These are phyloP conservation scores for Deilephila elpenor DNA, from an alignment of 2,888 invertebrate species.

Conservation along the genomic window DNA sequence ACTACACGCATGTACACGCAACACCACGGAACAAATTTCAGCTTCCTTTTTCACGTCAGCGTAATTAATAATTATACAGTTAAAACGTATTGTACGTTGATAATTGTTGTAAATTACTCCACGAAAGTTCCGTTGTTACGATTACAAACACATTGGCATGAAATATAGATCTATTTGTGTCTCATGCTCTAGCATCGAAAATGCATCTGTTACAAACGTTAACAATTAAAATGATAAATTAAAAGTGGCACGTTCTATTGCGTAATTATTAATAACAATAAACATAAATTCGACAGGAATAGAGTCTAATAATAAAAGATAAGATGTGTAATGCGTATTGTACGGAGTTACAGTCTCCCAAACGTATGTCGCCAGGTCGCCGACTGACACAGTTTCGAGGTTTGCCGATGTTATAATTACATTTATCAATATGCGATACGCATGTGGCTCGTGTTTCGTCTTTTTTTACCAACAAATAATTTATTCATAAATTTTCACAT, in stretches of 20 bases:
- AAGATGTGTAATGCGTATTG: neutral
- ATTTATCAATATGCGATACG: slow-evolving; percentile 49
- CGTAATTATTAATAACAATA: neutral
- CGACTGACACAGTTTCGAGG: slow-evolving; percentile 73
- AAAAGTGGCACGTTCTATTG: neutral
- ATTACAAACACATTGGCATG: too few species aligned
- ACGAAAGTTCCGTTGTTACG: neutral
- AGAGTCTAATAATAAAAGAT: neutral
- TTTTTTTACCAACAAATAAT: slow-evolving; percentile 37
- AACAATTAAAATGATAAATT: neutral
- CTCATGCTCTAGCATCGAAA: too few species aligned
- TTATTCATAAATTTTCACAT: slow-evolving; percentile 47
- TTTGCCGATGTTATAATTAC: slow-evolving; percentile 63
- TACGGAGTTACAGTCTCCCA: slow-evolving; percentile 34
- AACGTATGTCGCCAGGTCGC: slow-evolving; percentile 57
- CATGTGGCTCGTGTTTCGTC: slow-evolving; percentile 35
- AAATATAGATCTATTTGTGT: too few species aligned
- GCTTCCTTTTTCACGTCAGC: neutral
- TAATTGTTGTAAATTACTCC: neutral
- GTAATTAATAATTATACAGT: neutral
- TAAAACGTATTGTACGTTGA: neutral
- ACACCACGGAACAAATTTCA: slow-evolving; percentile 13
- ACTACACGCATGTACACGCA: slow-evolving; percentile 9
- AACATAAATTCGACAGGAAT: neutral
- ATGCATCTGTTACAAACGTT: too few species aligned